Conservation (phyloP, 2,888 invertebrate species). For the Tetranychus piercei region DNA sequence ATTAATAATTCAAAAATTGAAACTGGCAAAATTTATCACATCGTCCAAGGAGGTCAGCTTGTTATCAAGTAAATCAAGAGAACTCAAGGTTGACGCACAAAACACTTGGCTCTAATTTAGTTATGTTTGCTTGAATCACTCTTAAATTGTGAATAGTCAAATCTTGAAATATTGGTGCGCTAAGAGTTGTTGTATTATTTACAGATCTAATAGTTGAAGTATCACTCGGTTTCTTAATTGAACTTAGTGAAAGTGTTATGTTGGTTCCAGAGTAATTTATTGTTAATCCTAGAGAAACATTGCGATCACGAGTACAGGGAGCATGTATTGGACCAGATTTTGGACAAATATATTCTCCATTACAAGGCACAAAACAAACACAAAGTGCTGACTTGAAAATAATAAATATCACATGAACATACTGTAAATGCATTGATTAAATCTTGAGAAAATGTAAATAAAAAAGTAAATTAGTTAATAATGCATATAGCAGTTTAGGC, state of each 20-base stretch:
- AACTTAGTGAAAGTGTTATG: slow-evolving; percentile 56
- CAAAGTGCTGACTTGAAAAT: too few relatives aligned
- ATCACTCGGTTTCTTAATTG: slow-evolving; percentile 59
- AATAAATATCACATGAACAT: too few relatives aligned
- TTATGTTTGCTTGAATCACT: slow-evolving; percentile 24
- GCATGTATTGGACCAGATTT: not conserved
- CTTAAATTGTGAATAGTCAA: slow-evolving; percentile 32
- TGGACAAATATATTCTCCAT: slow-evolving; percentile 3
- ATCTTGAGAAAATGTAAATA: too few relatives aligned
- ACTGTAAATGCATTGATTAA: too few relatives aligned
- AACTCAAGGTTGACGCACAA: slow-evolving; percentile 22
- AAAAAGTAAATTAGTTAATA: too few relatives aligned
- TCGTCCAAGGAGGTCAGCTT: slow-evolving; percentile 18
- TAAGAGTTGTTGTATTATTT: slow-evolving; percentile 48
- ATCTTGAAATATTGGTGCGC: slow-evolving; percentile 56
- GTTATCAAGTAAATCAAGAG: slow-evolving; percentile 24
- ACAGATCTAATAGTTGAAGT: slow-evolving; percentile 49
- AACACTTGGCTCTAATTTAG: slow-evolving; percentile 22
- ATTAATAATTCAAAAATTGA: too few relatives aligned
- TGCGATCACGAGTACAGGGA: slow-evolving; percentile 2
- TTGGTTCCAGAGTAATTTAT: slow-evolving; percentile 49
- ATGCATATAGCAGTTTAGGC: too few relatives aligned
- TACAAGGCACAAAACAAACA: too few relatives aligned
- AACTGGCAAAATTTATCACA: too few relatives aligned
- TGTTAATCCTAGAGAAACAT: slow-evolving; percentile 2